Percentiles rank a stretch among this genome's conserved stretches.
These are phyloP conservation scores for Lanius collurio DNA, from an alignment of 2,113 vertebrate genomes.

Conservation along the genomic window DNA sequence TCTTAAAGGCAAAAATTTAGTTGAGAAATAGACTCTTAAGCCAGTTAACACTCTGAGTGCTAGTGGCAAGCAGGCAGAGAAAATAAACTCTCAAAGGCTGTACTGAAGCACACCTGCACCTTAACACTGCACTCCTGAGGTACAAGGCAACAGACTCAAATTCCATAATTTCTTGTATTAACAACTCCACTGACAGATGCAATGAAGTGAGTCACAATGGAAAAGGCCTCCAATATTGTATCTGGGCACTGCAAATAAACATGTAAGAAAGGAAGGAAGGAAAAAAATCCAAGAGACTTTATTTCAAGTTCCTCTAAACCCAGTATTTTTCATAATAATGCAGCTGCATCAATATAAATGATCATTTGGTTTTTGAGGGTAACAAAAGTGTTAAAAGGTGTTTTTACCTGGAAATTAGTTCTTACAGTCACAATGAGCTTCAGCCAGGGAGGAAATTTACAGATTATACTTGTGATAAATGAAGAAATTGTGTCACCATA, in stretches of 20 bases:
- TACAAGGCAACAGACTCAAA: neutral
- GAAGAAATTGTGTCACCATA: slow-evolving; percentile 96
- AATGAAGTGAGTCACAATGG: neutral
- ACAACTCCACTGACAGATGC: neutral
- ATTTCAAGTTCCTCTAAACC: neutral
- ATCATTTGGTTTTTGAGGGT: neutral
- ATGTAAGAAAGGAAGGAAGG: neutral
- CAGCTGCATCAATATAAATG: neutral
- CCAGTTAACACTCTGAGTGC: neutral
- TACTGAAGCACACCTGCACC: neutral
- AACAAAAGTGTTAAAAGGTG: neutral
- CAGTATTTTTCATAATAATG: neutral
- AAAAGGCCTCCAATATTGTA: neutral
- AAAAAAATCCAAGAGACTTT: neutral
- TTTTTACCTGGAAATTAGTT: slow-evolving; percentile 89
- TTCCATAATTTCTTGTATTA: neutral
- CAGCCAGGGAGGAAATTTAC: slow-evolving; percentile 92
- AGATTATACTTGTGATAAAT: slow-evolving; percentile 90
- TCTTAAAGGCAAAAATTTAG: neutral
- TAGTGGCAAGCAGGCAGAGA: neutral
- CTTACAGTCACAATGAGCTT: slow-evolving; percentile 94
- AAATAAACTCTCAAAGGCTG: neutral
- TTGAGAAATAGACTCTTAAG: neutral
- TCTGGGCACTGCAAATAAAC: neutral
- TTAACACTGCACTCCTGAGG: neutral